A percentile compares a stretch with the other conserved stretches of the same genome.
These are phyloP conservation scores for Haliaeetus leucogaster DNA, from an alignment of 2,113 vertebrate genomes.

Conservation along the genomic window DNA sequence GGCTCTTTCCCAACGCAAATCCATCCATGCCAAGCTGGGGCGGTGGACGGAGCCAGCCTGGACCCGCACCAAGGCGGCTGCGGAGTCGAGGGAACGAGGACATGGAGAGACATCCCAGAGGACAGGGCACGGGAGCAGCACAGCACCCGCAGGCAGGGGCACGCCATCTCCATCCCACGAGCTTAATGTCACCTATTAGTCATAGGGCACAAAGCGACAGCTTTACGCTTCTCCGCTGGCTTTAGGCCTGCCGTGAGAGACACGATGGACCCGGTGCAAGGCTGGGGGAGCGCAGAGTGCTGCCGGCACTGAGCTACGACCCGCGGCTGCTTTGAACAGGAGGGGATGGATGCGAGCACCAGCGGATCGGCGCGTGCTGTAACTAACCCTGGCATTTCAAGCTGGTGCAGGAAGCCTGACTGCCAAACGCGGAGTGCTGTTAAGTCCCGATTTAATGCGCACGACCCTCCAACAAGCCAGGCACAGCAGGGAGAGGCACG, in stretches of 20 bases:
- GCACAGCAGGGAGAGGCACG: neutral
- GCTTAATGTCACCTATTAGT: fast-evolving
- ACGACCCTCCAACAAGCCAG: neutral
- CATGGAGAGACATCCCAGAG: neutral
- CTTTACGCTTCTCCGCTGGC: fast-evolving
- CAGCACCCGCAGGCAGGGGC: neutral
- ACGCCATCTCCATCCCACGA: fast-evolving
- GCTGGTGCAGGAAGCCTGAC: neutral
- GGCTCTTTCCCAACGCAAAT: neutral
- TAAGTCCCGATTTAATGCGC: neutral
- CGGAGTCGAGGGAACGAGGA: fast-evolving
- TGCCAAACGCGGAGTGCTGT: neutral
- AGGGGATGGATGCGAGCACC: neutral
- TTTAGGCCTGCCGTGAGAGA: fast-evolving
- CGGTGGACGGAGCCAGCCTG: neutral
- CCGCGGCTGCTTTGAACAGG: neutral
- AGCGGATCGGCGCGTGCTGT: fast-evolving
- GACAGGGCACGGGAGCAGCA: neutral
- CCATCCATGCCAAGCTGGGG: neutral
- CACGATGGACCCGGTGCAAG: fast-evolving
- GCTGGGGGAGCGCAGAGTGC: neutral
- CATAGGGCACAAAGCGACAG: neutral
- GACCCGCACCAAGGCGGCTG: neutral
- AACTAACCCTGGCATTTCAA: neutral
- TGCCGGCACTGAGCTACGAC: fast-evolving